Base-by-base conservation (phyloP, 2,888 invertebrate genomes). In the Philopedon plagiatum region DNA sequence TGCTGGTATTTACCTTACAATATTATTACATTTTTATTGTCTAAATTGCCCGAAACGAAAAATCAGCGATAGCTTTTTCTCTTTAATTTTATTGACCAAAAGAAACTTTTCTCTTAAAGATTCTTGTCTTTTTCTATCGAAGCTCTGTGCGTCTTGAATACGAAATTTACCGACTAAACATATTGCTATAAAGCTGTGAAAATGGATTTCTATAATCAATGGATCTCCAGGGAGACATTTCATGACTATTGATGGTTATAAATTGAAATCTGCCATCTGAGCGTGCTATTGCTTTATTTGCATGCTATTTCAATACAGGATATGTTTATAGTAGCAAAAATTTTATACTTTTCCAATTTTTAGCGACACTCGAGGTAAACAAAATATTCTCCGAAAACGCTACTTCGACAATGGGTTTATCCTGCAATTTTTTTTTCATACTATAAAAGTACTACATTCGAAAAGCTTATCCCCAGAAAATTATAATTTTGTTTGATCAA, bases 161-260 rank as follows among this genome's bases (percentile, higher is more conserved):
- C 32, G 32, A 56, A 54, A 56, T 34, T 1, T 29, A 9, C 19
- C 15, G 18, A 32, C 29, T 34, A 32, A 32, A 56, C 56, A 34
- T 18, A 56, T 56, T 2, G 56, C 56, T 32, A 29, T 56, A 56
- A 56, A 56, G 56, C 34, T 34, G 56, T 18, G 32, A 34, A 56
- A 56, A 56, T 32, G 56, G 56, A 56, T 23, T 56, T 56, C 13
- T 13, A 56, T 56, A 56, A 32, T 56, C 29, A 56, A 56, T 56
- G 18, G 15, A 15, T 32, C 56, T 32, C 56, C 9, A 2, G 56
- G 19, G 32, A 18, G 7, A 29, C 56, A 56, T 56, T 56, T 56
- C 34, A 15, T 32, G 19, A 56, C 32, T 56, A 32, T 34, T 34
- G 56, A 15, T 18, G 19, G 56, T n/a, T 56, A 7, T 13, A 56